These are phyloP conservation scores for Sparidentex hasta DNA, from an alignment of 2,797 vertebrate genomes.

Conservation along the genomic window DNA sequence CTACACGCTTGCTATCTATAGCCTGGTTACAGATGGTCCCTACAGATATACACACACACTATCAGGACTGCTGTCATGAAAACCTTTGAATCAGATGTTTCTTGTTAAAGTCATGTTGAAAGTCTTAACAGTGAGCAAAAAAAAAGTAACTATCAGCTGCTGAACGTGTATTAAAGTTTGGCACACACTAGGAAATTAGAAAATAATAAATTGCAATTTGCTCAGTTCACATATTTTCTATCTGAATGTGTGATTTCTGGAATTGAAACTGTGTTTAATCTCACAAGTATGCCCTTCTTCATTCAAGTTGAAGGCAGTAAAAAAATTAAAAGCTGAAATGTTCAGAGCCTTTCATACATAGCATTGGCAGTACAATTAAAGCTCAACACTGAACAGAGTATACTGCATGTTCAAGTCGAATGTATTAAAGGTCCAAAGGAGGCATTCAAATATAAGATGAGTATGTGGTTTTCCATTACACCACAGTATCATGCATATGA, in stretches of 20 bases:
- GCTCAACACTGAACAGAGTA: background rate
- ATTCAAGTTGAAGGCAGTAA: background rate
- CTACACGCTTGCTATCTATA: slow-evolving; percentile 56
- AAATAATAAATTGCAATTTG: background rate
- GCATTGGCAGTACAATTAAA: background rate
- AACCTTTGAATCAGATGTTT: background rate
- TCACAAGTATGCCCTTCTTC: background rate
- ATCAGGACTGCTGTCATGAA: background rate
- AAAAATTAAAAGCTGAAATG: background rate
- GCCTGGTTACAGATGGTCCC: slow-evolving; percentile 32
- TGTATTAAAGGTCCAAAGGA: background rate
- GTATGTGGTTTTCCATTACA: background rate
- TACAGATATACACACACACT: slow-evolving; percentile 28
- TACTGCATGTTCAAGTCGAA: background rate
- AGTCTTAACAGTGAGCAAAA: too few species aligned
- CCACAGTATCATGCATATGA: background rate
- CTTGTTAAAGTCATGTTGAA: background rate
- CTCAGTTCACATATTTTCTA: background rate
- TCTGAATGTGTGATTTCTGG: background rate
- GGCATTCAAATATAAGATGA: background rate
- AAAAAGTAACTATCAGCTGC: too few species aligned
- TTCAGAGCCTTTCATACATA: background rate
- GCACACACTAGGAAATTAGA: too few species aligned
- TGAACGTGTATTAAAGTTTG: too few species aligned
- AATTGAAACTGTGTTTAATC: background rate